These are phyloP conservation scores for Megaleporinus macrocephalus DNA, from an alignment of 2,113 vertebrate genomes.

Conservation along the genomic window DNA sequence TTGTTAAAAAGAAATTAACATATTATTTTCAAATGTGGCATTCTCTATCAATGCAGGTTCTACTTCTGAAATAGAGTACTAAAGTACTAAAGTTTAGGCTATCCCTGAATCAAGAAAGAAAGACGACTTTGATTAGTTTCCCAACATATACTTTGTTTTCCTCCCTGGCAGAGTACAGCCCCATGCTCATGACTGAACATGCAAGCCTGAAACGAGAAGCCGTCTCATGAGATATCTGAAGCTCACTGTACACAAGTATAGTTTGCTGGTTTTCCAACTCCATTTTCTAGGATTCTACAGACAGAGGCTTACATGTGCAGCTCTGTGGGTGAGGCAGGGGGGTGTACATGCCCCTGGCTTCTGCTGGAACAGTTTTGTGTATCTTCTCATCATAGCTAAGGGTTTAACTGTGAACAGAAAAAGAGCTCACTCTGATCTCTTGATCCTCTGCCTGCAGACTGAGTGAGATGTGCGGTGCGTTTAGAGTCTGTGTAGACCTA, in stretches of 20 bases:
- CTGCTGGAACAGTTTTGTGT: not conserved
- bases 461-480: not conserved
- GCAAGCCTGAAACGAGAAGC: not conserved
- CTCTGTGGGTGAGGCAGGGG: not conserved
- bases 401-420: not conserved
- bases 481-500: not conserved
- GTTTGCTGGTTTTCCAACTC: not conserved
- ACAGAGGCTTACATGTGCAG: not conserved
- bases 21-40: too few relatives aligned
- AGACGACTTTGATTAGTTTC: not conserved
- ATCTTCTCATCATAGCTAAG: not conserved
- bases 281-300: not conserved
- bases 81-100: not conserved
- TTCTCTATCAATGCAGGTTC: too few relatives aligned
- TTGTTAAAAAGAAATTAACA: too few relatives aligned
- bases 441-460: not conserved
- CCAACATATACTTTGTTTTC: not conserved
- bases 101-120: not conserved
- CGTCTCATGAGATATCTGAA: not conserved
- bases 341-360: not conserved
- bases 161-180: not conserved
- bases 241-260: not conserved
- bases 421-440: not conserved
- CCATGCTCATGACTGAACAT: not conserved
- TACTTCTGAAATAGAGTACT: too few relatives aligned